These are phyloP conservation scores for Coccyzus lansbergi DNA, from an alignment of 2,797 vertebrate genomes.

Conservation along the genomic window DNA sequence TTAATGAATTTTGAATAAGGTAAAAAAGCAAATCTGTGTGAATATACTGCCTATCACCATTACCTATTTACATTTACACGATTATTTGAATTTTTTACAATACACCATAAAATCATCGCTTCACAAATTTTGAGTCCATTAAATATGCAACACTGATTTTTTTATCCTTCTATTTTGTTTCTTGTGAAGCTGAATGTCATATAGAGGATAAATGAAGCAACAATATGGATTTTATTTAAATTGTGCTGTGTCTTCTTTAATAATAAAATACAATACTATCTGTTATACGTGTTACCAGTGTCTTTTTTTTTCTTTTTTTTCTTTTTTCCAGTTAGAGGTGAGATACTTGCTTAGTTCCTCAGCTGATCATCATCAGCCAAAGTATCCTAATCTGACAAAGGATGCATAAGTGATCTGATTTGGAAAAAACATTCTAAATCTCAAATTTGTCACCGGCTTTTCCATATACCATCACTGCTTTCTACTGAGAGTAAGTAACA, in stretches of 20 bases:
- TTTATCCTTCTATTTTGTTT: not conserved
- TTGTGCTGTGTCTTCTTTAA: not conserved
- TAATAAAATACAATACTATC: not conserved
- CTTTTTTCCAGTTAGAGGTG: not conserved
- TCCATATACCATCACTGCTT: not conserved
- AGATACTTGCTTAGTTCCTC: constrained; percentile 1
- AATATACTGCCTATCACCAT: not conserved
- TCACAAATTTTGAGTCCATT: not conserved
- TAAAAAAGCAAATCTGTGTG: not conserved
- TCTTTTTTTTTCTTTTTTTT: not conserved
- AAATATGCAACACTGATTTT: not conserved
- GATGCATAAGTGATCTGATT: not conserved
- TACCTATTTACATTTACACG: not conserved
- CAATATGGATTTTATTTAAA: not conserved
- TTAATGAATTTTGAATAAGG: not conserved
- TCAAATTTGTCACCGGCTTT: not conserved
- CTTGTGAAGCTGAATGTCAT: not conserved
- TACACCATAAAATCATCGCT: not conserved
- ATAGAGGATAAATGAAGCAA: not conserved
- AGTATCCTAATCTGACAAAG: not conserved
- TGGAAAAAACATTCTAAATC: constrained; percentile 8
- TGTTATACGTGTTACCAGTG: not conserved
- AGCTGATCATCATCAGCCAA: not conserved
- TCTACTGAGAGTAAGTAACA: not conserved
- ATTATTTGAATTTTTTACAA: not conserved